Conservation (phyloP, 2,888 invertebrate species). For the Unio pictorum region DNA sequence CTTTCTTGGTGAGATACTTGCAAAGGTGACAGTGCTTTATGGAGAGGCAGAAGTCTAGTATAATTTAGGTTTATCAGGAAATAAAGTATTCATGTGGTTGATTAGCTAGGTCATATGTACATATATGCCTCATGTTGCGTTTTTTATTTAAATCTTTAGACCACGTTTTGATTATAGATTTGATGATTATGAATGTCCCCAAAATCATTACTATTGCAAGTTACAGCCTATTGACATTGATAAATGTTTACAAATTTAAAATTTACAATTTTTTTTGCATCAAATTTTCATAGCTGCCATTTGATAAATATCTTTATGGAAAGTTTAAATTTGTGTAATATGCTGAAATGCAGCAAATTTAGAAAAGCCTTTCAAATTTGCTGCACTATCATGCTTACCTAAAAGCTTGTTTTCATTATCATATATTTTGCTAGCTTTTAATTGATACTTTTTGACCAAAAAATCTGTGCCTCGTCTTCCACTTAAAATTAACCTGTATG, state of each 20-base stretch:
- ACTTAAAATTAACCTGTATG: no score
- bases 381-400: no score
- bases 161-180: no score
- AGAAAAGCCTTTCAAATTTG: not conserved
- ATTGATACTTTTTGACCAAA: no score
- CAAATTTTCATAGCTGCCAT: not conserved
- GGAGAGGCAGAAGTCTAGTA: constrained; percentile 99
- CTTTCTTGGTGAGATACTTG: constrained; percentile 99
- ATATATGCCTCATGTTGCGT: no score
- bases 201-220: not conserved
- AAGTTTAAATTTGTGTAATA: not conserved
- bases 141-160: no score
- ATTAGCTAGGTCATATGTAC: no score
- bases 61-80: constrained; percentile 79
- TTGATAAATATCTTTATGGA: not conserved
- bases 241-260: not conserved
- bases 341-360: not conserved
- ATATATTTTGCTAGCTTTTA: no score
- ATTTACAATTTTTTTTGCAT: not conserved
- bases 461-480: no score
- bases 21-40: constrained; percentile 95
- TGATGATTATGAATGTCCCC: no score
- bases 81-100: no score
- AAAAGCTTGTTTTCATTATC: no score
- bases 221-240: not conserved